phyloP scores from a whole-genome alignment of 2,797 vertebrate genomes.

The Schizopygopsis pylzovi region DNA sequence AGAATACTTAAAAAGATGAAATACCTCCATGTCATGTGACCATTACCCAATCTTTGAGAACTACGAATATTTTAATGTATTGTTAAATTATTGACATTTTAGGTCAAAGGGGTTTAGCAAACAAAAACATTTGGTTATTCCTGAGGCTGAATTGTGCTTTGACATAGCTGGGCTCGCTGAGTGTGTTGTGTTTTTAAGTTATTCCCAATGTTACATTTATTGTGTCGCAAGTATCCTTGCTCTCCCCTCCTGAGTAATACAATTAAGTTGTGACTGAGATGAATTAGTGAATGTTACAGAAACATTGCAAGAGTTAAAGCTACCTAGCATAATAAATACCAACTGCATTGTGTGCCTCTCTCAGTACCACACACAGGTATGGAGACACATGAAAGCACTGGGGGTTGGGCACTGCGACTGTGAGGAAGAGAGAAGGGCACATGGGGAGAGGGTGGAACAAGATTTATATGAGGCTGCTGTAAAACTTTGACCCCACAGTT shows the following conservation, averaged over 20 bases:
- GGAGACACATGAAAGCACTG: constrained; percentile 41
- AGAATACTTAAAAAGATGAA: neutral
- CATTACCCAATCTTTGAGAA: no score
- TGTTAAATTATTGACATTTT: neutral
- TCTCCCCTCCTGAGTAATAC: neutral
- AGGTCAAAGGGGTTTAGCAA: neutral
- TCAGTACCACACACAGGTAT: constrained; percentile 39
- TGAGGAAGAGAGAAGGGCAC: constrained; percentile 38
- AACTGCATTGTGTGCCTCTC: neutral
- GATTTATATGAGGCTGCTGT: constrained; percentile 64
- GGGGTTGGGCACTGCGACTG: constrained; percentile 39
- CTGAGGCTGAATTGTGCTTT: neutral
- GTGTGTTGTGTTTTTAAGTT: neutral
- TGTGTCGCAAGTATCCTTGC: neutral
- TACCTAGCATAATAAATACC: neutral
- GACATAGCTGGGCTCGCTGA: neutral
- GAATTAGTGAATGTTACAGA: neutral
- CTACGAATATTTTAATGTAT: no score
- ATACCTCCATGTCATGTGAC: neutral
- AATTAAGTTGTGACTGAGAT: neutral
- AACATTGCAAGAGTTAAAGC: neutral
- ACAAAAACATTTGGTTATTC: neutral
- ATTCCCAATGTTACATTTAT: neutral
- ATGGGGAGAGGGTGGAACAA: constrained; percentile 55
- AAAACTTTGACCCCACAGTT: constrained; percentile 66